Conservation (phyloP, 2,888 invertebrate species). For the Lasioglossum villosulum region DNA sequence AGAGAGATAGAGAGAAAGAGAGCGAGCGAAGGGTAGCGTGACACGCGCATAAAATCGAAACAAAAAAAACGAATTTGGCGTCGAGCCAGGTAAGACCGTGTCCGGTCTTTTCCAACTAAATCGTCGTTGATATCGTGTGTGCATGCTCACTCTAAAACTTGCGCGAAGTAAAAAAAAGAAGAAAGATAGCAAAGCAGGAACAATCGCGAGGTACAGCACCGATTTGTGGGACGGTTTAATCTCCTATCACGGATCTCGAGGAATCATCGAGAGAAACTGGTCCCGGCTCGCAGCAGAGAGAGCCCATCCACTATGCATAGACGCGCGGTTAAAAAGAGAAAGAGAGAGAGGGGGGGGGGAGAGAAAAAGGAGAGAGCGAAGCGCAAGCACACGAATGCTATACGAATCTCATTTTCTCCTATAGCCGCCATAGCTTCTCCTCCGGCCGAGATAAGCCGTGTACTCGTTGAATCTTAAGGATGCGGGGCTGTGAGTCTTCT, state of each 20-base stretch:
- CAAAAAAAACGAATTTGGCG: conserved; percentile 50
- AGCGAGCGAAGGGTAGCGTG: not conserved
- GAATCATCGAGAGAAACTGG: conserved; percentile 50
- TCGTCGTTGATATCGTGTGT: conserved; percentile 19
- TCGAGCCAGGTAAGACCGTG: conserved; percentile 9
- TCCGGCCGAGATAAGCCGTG: conserved; percentile 71
- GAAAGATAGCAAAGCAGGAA: conserved; percentile 3
- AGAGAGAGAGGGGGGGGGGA: not conserved
- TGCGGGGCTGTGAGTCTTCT: conserved; percentile 61
- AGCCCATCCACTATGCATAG: conserved; percentile 66
- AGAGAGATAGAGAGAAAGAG: not conserved
- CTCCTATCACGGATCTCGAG: conserved; percentile 34
- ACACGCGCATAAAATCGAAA: conserved; percentile 40
- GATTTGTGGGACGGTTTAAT: conserved; percentile 36
- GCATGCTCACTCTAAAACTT: not conserved
- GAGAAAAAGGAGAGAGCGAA: not conserved
- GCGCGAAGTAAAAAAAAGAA: conserved; percentile 24
- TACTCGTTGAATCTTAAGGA: conserved; percentile 71
- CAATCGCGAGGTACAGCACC: conserved; percentile 27
- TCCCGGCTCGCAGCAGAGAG: not conserved
- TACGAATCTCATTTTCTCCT: conserved; percentile 74
- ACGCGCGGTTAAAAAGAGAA: conserved; percentile 35
- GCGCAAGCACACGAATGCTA: conserved; percentile 41
- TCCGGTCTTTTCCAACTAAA: conserved; percentile 42
- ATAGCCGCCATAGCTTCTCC: conserved; percentile 70